Base-by-base conservation (phyloP, 2,113 vertebrate species). In the Campylorhamphus procurvoides region DNA sequence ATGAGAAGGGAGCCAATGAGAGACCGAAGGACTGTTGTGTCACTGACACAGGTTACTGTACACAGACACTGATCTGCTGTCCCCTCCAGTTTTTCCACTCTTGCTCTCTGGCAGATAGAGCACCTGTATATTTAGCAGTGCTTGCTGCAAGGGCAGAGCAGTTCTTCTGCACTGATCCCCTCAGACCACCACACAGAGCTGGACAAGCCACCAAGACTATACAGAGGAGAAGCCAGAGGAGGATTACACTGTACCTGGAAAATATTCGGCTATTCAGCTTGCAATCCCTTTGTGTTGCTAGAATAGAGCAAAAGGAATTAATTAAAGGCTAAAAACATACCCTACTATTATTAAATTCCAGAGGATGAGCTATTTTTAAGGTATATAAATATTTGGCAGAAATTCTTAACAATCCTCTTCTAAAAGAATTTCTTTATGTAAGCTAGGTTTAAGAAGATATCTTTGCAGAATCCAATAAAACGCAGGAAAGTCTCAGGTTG, bases 341-440 rank as follows among this genome's bases (percentile, higher is more conserved):
- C 35, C 56, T 53, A n/a, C 83, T 92, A 75, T 93, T 94, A 96
- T 92, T 90, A 90, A 86, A 96, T 95, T 96, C 90, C 93, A 93
- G 76, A 84, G 84, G 52, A 86, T 80, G 62, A 93, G 66, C 69
- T 90, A 81, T 92, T 95, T 95, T 96, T 84, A 74, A 94, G 59
- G 50, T 67, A 95, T 78, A 83, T 83, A 93, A 95, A 93, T 85
- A 94, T 88, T 88, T 90, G 85, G 76, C 71, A 95, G 72, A 90
- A 91, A 91, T 76, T 81, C 73, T 92, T 92, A 58, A 60, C 9
- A 39, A 73, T 66, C 9, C 7, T 42, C 35, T 81, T 86, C 33
- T 80, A 44, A 90, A 88, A 28, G 59, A 52, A 85, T 76, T 87
- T 83, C 76, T 81, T 87, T 58, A 74, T 72, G 49, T 75, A 93